Evolutionary conservation across 2,797 vertebrate species (phyloP).

Genomic region (Myotis daubentonii): DNA sequence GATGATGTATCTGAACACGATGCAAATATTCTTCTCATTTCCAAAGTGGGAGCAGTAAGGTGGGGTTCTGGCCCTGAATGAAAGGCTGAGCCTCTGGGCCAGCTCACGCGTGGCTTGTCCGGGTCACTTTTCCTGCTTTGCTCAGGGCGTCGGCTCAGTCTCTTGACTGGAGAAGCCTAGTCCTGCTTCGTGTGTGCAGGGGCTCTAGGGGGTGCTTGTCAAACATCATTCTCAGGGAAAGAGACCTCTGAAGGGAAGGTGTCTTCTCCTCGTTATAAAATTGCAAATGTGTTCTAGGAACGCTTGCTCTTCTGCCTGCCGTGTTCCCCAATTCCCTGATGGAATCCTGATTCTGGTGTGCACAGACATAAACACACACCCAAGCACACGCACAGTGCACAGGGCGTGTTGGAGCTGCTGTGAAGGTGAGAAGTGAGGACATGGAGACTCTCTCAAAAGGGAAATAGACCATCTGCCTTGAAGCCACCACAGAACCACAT

Average conservation of each 20-base stretch:
- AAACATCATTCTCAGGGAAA: background rate
- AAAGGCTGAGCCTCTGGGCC: background rate
- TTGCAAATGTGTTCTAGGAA: background rate
- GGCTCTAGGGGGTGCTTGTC: background rate
- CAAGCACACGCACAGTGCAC: background rate
- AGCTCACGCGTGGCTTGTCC: background rate
- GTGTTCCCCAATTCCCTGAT: background rate
- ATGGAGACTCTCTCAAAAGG: accelerated
- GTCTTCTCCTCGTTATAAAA: background rate
- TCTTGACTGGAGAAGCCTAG: background rate
- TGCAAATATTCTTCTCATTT: conserved; percentile 33
- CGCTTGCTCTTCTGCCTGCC: background rate
- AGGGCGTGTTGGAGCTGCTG: background rate
- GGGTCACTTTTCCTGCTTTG: background rate
- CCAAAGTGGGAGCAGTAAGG: conserved; percentile 34
- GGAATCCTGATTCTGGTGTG: background rate
- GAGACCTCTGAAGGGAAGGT: background rate
- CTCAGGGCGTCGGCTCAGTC: background rate
- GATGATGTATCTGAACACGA: conserved; percentile 4
- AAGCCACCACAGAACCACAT: background rate
- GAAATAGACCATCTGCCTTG: background rate
- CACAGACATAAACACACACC: background rate
- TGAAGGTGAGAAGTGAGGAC: background rate
- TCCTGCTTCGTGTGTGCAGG: background rate
- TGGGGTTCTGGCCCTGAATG: background rate